phyloP scores from a whole-genome alignment of 2,888 invertebrate species.

The Chrysina gloriosa region DNA sequence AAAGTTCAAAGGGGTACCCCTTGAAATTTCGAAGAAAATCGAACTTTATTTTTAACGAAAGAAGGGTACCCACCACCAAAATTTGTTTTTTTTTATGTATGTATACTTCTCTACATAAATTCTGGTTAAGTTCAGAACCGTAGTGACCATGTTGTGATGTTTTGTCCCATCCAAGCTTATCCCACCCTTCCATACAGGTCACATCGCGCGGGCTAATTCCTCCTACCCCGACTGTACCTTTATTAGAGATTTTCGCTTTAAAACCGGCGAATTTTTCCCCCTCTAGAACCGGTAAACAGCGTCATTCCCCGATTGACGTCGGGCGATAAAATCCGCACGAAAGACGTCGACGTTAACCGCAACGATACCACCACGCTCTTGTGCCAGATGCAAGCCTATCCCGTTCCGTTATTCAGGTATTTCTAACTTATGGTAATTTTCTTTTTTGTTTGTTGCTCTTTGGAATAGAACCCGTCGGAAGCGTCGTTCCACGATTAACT shows the following conservation, averaged over 20 bases:
- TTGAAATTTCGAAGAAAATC: no score
- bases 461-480: slow-evolving; percentile 67
- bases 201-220: no score
- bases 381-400: slow-evolving; percentile 80
- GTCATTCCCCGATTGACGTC: slow-evolving; percentile 66
- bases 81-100: no score
- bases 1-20: no score
- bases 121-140: slow-evolving; percentile 56
- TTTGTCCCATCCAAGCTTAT: slow-evolving; percentile 71
- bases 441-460: background rate
- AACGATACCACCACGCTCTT: slow-evolving; percentile 69
- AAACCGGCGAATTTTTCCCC: background rate
- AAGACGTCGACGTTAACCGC: slow-evolving; percentile 49
- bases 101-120: no score
- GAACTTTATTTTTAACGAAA: no score
- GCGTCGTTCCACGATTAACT: slow-evolving; percentile 67
- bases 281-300: slow-evolving; percentile 68
- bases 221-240: no score
- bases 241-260: background rate
- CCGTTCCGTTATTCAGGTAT: slow-evolving; percentile 71
- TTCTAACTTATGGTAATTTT: slow-evolving; percentile 39
- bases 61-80: no score
- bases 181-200: slow-evolving; percentile 17
- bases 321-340: slow-evolving; percentile 54
- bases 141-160: slow-evolving; percentile 75